Base-by-base conservation (phyloP, 2,888 invertebrate genomes). In the Tribolium freemani region DNA sequence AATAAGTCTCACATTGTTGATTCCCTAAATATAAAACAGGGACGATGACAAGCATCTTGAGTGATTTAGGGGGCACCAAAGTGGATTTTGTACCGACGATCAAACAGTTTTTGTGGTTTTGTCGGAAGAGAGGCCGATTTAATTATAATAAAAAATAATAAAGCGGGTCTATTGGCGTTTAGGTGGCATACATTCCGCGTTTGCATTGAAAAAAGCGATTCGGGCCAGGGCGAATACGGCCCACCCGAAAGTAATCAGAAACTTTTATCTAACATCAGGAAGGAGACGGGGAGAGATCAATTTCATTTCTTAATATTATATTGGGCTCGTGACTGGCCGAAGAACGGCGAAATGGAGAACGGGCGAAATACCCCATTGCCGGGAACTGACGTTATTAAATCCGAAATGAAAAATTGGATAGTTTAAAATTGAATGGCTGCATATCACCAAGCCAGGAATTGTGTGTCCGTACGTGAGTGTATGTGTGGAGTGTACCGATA, bases 351-450 rank as follows among this genome's bases (percentile, higher is more conserved):
- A 68, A 57, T 60, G 71, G 50, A 80, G 80, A 80, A 70, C 73
- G 73, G 73, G 73, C 73, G 73, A 73, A 82, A 82, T 83, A 80
- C 81, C 81, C 81, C 80, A 82, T 82, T 80, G 81, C 80, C 79
- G 80, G 76, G 82, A 78, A 83, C 84, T 86, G 85, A 86, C 86
- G 86, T 86, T 86, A 86, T 86, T 86, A 86, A 86, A 86, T 86
- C 84, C 85, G 83, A 86, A 86, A 86, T 86, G 86, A 86, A 86
- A 86, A 86, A 86, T 86, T 86, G 86, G 86, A 84, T 85, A 85
- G 85, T 86, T 86, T 86, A 85, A 86, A 86, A 86, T 86, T 86
- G 86, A 85, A 84, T 82, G 82, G 83, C 79, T 78, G 81, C 79
- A 81, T 79, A 80, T 79, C 81, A 81, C 79, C 78, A 78, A 75